Evolutionary conservation across 1,140 invertebrate species (phyloP), one percentile per base, ranked within the genome.

Genomic region (Ceratosolen fusciceps): DNA sequence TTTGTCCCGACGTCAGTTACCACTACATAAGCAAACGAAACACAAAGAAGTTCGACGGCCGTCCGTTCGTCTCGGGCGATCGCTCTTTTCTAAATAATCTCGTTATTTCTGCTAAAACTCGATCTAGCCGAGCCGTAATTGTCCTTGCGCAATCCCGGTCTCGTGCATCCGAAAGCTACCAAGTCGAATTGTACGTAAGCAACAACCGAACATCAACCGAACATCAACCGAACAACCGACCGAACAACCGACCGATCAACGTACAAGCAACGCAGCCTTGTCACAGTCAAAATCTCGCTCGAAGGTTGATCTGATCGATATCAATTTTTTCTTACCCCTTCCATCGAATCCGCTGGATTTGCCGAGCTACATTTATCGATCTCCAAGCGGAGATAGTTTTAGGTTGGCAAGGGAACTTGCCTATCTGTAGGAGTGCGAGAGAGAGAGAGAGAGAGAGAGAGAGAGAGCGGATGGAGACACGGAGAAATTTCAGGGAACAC

Each of bases 261-360:
- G n/a, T n/a, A n/a, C n/a, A n/a, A n/a, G n/a, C n/a, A 60, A n/a
- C 24, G 31, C 34, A 74, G 56, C 56, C 72, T 49, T 65, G 60
- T 43, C 73, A 37, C 67, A 75, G 60, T 67, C 58, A n/a, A 76
- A 67, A 76, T 54, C n/a, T 39, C 26, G 62, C 34, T 76, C 24
- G 65, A 54, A 56, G 47, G 31, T 75, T 68, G 74, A 68, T 76
- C 31, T 68, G 74, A 68, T 76, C 31, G 10, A 16, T 76, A 68
- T 76, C 74, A 34, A 2, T 76, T 43, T 65, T 65, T n/a, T n/a
- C n/a, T 65, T 16, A 5, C 26, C 8, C 26, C 9, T 29, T 24
- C 3, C 31, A 7, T 21, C 68, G 1, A 24, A 2, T 8, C 9
- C 12, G 34, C 29, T 34, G 10, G 9, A 62, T 62, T 60, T 10